Conservation (phyloP, 2,797 vertebrate genomes). For the Enteromius argenteus region DNA sequence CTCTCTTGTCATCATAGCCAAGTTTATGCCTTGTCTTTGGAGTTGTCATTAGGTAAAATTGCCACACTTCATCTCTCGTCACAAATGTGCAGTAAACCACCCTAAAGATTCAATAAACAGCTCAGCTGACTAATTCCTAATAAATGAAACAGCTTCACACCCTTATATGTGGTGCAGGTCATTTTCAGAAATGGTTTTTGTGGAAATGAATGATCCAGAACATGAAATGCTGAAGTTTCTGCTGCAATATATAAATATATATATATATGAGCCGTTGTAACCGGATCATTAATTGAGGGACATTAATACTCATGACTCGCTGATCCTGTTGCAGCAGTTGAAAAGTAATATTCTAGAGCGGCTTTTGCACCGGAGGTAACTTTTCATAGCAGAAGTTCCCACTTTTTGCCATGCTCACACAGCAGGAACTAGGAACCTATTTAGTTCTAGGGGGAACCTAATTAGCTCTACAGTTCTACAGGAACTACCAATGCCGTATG, state of each 20-base stretch:
- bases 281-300: background rate
- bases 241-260: background rate
- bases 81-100: constrained; percentile 35
- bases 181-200: constrained; percentile 5
- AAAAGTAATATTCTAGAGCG: background rate
- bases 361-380: background rate
- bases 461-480: background rate
- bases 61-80: constrained; percentile 16
- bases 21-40: constrained; percentile 62
- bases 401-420: background rate
- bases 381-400: background rate
- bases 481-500: background rate
- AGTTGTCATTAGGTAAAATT: constrained; percentile 47
- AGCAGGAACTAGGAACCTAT: background rate
- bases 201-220: background rate
- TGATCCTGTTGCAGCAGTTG: background rate
- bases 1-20: constrained; percentile 66
- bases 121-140: constrained; percentile 31
- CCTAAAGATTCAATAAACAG: constrained; percentile 20
- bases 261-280: background rate
- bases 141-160: constrained; percentile 28
- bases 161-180: background rate
- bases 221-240: background rate
- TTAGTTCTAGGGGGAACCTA: background rate
- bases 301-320: background rate